A percentile compares a stretch with the other conserved stretches of the same genome.
These are phyloP conservation scores for Aldabrachelys gigantea DNA, from an alignment of 2,113 vertebrate species.

Conservation along the genomic window DNA sequence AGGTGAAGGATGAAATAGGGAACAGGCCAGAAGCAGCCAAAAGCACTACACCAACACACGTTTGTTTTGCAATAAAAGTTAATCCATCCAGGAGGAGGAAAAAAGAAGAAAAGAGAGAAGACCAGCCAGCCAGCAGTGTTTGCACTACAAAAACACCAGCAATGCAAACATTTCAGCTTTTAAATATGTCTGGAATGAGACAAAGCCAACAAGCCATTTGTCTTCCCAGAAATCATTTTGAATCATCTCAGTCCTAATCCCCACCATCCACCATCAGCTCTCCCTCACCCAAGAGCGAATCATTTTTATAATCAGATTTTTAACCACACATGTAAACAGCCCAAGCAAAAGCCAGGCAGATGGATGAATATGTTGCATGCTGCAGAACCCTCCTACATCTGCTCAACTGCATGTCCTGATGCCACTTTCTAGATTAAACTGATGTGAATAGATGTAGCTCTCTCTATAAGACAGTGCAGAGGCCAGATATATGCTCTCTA, in stretches of 20 bases:
- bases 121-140: slow-evolving; percentile 36
- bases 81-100: background rate
- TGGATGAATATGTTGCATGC: background rate
- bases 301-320: slow-evolving; percentile 26
- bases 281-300: background rate
- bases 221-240: slow-evolving; percentile 72
- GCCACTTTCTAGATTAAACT: rapidly evolving
- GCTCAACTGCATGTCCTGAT: background rate
- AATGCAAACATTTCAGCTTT: slow-evolving; percentile 69
- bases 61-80: background rate
- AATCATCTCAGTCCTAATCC: slow-evolving; percentile 38
- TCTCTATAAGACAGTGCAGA: rapidly evolving
- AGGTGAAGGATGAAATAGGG: background rate
- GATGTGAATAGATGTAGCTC: background rate
- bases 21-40: background rate
- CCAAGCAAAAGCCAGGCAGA: background rate
- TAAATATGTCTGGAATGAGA: slow-evolving; percentile 61
- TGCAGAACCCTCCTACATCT: background rate
- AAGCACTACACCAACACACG: background rate
- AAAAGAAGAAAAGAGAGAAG: background rate
- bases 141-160: slow-evolving; percentile 36
- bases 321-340: background rate
- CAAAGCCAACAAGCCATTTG: slow-evolving; percentile 57
- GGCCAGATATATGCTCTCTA: background rate
- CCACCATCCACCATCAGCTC: background rate